These are phyloP conservation scores for Synanthedon myopaeformis DNA, from an alignment of 2,888 invertebrate genomes.

Conservation along the genomic window DNA sequence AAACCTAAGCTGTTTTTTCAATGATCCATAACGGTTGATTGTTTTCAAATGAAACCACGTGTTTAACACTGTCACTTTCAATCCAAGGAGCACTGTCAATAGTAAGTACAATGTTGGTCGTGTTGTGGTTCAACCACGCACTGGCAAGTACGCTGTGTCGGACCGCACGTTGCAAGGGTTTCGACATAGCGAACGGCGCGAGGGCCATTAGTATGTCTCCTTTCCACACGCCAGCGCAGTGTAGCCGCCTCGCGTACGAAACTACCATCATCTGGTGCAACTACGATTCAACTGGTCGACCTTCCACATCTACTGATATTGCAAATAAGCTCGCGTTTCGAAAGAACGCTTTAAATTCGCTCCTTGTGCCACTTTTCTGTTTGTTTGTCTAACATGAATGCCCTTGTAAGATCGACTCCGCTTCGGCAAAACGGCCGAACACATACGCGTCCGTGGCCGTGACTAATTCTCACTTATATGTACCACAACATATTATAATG, in stretches of 20 bases:
- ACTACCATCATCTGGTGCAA: slow-evolving; percentile 28
- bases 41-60: slow-evolving; percentile 17
- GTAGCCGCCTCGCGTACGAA: slow-evolving; percentile 15
- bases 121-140: slow-evolving; percentile 32
- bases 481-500: no score
- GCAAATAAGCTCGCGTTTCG: slow-evolving; percentile 56
- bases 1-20: background rate
- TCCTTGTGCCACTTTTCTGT: slow-evolving; percentile 37
- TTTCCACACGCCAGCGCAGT: slow-evolving; percentile 20
- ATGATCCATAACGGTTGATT: no score
- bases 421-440: no score
- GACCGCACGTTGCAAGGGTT: slow-evolving; percentile 49
- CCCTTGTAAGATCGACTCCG: no score
- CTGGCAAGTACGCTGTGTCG: slow-evolving; percentile 31
- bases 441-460: no score
- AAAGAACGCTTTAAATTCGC: slow-evolving; percentile 41
- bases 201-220: slow-evolving; percentile 28
- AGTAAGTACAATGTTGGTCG: slow-evolving; percentile 24
- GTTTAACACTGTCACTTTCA: slow-evolving; percentile 55
- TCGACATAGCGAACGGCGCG: slow-evolving; percentile 47
- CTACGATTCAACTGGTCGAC: slow-evolving; percentile 45
- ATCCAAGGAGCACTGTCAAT: slow-evolving; percentile 17
- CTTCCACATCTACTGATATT: slow-evolving; percentile 58
- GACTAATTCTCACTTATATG: no score
- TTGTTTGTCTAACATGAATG: background rate